A percentile compares a stretch with the other conserved stretches of the same genome.
Conservation (phyloP, 2,888 invertebrate genomes). For the Hirtodrosophila histrioides region DNA sequence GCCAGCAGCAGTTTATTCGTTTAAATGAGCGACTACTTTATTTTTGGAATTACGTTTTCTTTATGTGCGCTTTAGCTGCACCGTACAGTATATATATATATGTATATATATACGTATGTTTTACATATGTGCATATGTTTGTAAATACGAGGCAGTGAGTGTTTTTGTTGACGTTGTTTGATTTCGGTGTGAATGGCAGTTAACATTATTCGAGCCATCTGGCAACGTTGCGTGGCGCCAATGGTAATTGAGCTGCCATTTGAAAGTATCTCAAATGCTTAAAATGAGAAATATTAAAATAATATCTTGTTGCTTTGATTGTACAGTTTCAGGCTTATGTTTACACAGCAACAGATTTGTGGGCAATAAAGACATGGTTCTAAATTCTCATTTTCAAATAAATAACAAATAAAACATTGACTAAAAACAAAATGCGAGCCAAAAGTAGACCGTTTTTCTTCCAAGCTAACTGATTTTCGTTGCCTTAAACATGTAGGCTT, state of each 20-base stretch:
- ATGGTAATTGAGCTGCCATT: slow-evolving; percentile 7
- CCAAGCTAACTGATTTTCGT: too few species aligned
- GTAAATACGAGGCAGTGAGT: slow-evolving; percentile 40
- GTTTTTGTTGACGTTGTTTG: slow-evolving; percentile 60
- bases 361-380: too few species aligned
- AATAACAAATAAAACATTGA: too few species aligned
- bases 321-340: too few species aligned
- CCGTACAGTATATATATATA: slow-evolving; percentile 34
- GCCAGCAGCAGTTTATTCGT: slow-evolving; percentile 49
- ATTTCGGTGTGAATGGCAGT: slow-evolving; percentile 40
- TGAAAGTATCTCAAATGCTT: not conserved
- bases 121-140: slow-evolving; percentile 34
- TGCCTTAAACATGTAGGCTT: too few species aligned
- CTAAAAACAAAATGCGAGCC: too few species aligned
- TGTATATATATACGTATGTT: slow-evolving; percentile 19
- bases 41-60: slow-evolving; percentile 64
- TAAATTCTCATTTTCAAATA: too few species aligned
- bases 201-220: slow-evolving; percentile 7
- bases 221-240: slow-evolving; percentile 18
- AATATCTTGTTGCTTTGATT: too few species aligned
- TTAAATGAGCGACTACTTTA: slow-evolving; percentile 66
- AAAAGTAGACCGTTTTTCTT: too few species aligned
- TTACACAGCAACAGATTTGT: too few species aligned
- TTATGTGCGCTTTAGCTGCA: slow-evolving; percentile 44
- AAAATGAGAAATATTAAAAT: too few species aligned